Evolutionary conservation across 37 sponge, comb jelly and placozoan genomes (phyloP), one percentile per base, ranked within the genome.

Genomic region (Cliona cf. orientalis): DNA sequence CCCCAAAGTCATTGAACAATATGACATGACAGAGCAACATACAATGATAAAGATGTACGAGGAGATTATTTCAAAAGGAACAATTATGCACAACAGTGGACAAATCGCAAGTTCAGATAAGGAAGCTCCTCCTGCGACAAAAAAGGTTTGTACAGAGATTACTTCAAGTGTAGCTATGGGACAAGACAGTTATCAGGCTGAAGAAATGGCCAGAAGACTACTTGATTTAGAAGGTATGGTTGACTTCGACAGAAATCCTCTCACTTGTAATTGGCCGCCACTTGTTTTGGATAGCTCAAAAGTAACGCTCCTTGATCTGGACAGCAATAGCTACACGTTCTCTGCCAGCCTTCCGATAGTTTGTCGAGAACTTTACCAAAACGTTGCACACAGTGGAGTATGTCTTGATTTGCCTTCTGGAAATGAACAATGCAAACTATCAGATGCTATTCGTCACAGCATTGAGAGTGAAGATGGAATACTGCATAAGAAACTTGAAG

Each of bases 371-470:
- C 79, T 89, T 28, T 89, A 84, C 60, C 5, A 21, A 25, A 89
- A 89, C 37, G 75, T 89, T 25, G 31, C 85, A 19, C 55, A 61
- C n/a, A n/a, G 42, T 21, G 49, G 72, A 12, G 68, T 89, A 17
- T 66, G 73, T 28, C 85, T 89, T 25, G 85, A 89, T 43, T 89
- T 79, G 84, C 49, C 82, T 2, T 26, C 57, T 2, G 31, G 42
- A 11, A 68, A 11, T 0, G 12, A 42, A 21, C 31, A 70, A 32
- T 61, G 61, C 28, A 78, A 64, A 42, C 74, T 89, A 9, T 73
- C 85, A 23, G 90, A 89, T 79, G 90, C 90, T 28, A 83, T 89
- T 33, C 84, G 90, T 0, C 73, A 89, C 74, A 89, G 90, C 74
- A 34, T 89, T 2, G 44, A 68, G 29, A 46, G 43, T 23, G 40